Base-by-base conservation (phyloP, 1,140 invertebrate genomes). In the Helicoverpa armigera region DNA sequence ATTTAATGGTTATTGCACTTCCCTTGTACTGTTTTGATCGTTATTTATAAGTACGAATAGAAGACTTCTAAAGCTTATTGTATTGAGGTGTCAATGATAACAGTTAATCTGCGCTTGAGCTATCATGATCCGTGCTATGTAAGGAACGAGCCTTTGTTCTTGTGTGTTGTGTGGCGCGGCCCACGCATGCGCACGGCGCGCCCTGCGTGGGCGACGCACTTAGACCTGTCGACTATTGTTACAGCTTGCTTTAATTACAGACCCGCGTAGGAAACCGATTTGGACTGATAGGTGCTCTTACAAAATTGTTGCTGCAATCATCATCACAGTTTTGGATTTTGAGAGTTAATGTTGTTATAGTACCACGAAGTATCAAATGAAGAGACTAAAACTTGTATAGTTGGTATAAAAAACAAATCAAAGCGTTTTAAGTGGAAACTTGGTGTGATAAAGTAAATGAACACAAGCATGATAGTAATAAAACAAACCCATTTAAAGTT, bases 201-300 rank as follows among this genome's bases (percentile, higher is more conserved):
- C 50, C 48, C 50, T 72, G 69, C 69, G 69, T 72, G 18, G 69
- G 69, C 50, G 69, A 13, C 3, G 69, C 69, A 72, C 69, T 72
- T 51, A 72, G 48, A 31, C 69, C 50, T 12, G 50, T 51, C 50
- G 18, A 72, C 48, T 72, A 72, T 72, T 72, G 69, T 72, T 72
- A 53, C 69, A 72, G 69, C 69, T 53, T 72, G 53, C 50, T 72
- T 72, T 72, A 72, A 72, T 72, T 72, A 72, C 69, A 54, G 54
- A 29, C 18, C 50, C 16, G 23, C 13, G 69, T 72, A 54, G 3
- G 43, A 16, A 69, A 5, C 43, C n/a, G 56, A 58, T 18, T 69
- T 69, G 43, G 13, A 69, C 43, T 43, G 9, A 69, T 50, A 69
- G 43, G 12, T 12, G 43, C 43, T 12, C 18, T 69, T 69, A 69